Conservation (phyloP, 1,140 invertebrate species). For the Dermatophagoides farinae region DNA sequence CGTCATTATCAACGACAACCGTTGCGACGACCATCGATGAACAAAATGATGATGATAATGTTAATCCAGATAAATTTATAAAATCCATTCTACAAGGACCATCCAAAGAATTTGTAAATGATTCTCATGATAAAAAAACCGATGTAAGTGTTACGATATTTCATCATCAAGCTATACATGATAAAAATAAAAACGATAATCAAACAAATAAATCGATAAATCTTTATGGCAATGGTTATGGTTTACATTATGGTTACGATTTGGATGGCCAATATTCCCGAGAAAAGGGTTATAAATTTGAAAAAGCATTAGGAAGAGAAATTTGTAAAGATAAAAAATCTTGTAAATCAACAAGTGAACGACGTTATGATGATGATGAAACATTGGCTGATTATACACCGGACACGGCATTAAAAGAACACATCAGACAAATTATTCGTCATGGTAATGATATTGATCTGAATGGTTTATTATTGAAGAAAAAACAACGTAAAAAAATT, state of each 20-base stretch:
- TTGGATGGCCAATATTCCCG: conserved; percentile 8
- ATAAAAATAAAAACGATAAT: conserved; percentile 3
- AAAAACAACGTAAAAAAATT: not conserved
- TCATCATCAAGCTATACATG: conserved; percentile 13
- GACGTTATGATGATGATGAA: not conserved
- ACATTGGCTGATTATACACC: not conserved
- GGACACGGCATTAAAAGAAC: not conserved
- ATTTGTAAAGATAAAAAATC: conserved; percentile 6
- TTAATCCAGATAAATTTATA: not conserved
- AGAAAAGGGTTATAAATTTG: conserved; percentile 10
- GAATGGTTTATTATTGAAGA: not conserved
- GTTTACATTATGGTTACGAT: conserved; percentile 10
- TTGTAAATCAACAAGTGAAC: not conserved
- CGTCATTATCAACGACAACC: not conserved
- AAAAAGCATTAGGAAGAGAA: conserved; percentile 8
- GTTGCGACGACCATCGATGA: not conserved
- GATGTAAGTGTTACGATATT: conserved; percentile 12
- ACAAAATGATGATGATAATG: not conserved
- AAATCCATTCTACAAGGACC: not conserved
- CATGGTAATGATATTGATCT: not conserved
- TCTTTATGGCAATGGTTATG: conserved; percentile 11
- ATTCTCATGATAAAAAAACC: not conserved
- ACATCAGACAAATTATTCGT: not conserved
- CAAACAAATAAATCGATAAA: not conserved
- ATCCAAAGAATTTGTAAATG: not conserved